Evolutionary conservation across 2,888 invertebrate species (phyloP).

Genomic region (Drosophila subsilvestris): DNA sequence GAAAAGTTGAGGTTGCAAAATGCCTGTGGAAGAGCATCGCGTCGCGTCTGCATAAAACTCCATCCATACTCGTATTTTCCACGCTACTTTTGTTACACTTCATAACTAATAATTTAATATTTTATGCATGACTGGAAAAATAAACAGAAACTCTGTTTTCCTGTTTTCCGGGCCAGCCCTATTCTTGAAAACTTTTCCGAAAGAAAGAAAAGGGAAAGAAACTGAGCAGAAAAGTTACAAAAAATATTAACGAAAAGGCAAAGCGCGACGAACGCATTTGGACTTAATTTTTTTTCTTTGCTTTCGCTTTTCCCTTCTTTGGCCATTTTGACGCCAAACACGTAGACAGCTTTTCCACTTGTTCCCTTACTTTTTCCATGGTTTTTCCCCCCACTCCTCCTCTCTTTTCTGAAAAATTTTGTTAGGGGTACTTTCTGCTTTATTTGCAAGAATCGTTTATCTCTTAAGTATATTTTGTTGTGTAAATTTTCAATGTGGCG

Average conservation of each 20-base stretch:
- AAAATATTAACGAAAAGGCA: constrained; percentile 72
- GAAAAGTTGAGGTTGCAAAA: neutral
- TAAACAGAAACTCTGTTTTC: constrained; percentile 64
- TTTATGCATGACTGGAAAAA: constrained; percentile 79
- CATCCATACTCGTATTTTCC: constrained; percentile 9
- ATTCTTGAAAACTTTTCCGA: constrained; percentile 57
- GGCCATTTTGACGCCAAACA: constrained; percentile 77
- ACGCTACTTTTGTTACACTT: constrained; percentile 41
- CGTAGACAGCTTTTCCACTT: constrained; percentile 58
- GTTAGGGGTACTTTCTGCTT: constrained; percentile 61
- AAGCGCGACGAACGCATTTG: constrained; percentile 60
- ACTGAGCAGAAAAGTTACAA: constrained; percentile 76
- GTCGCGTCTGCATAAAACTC: neutral
- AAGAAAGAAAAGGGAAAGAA: constrained; percentile 51
- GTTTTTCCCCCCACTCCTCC: neutral
- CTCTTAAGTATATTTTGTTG: constrained; percentile 71
- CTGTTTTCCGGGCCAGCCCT: constrained; percentile 51
- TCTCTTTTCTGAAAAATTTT: constrained; percentile 60
- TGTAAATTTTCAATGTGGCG: constrained; percentile 66
- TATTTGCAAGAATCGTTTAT: constrained; percentile 68
- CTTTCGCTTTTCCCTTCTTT: constrained; percentile 20
- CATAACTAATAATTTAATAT: constrained; percentile 77
- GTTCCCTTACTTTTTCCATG: constrained; percentile 36
- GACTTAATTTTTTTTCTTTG: constrained; percentile 58
- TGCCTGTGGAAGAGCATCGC: neutral